Evolutionary conservation across 2,113 vertebrate species (phyloP).

Genomic region (Sander lucioperca): DNA sequence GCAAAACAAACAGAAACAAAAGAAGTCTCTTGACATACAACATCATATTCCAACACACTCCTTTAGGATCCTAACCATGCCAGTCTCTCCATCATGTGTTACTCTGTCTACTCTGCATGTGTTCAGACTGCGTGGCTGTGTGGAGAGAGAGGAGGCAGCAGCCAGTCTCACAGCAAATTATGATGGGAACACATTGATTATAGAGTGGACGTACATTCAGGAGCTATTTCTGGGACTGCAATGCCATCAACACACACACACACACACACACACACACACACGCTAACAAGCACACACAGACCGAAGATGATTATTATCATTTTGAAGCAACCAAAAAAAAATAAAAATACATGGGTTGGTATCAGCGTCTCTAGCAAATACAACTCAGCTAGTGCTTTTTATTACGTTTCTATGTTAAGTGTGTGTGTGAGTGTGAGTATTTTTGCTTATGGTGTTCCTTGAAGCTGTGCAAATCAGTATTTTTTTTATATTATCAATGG

Average conservation of each 20-base stretch:
- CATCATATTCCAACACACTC: neutral
- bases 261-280: neutral
- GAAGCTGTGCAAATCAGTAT: no score
- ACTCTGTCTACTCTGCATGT: no score
- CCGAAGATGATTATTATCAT: slow-evolving; percentile 15
- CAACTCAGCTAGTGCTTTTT: neutral
- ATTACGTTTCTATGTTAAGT: neutral
- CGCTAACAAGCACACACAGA: neutral
- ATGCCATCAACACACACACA: neutral
- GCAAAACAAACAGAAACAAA: no score
- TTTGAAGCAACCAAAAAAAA: neutral
- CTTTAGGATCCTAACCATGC: neutral
- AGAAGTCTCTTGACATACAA: neutral
- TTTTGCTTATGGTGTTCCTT: no score
- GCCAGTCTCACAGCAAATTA: slow-evolving; percentile 12
- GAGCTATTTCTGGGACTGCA: slow-evolving; percentile 30
- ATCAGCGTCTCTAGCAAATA: neutral
- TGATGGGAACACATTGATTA: slow-evolving; percentile 46
- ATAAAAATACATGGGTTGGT: neutral
- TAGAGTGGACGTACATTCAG: slow-evolving; percentile 34
- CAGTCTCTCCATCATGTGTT: neutral
- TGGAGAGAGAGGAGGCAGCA: neutral
- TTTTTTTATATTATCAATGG: no score
- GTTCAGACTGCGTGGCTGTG: neutral
- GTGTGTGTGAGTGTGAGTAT: neutral